Evolutionary conservation across 2,113 vertebrate genomes (phyloP), one percentile per base, ranked within the genome.

Genomic region (Tiliqua scincoides): DNA sequence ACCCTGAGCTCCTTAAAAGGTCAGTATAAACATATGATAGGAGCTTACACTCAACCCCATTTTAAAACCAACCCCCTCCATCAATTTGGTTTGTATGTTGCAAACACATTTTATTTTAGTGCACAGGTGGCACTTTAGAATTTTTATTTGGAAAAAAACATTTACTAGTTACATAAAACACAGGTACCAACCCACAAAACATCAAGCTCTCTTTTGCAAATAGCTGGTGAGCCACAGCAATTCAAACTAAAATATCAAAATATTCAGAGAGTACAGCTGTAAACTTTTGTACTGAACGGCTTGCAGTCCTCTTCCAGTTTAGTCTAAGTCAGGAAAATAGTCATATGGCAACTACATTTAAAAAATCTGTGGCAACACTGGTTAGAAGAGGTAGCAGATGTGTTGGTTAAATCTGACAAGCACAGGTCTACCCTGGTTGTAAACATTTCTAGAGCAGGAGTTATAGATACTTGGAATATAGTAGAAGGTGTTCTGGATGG

Each of bases 301-400:
- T 74, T 74, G 52, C 76, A 43, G 75, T 89, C 76, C 78, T 76
- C 21, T 43, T 72, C 27, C 48, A 62, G 30, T 84, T 71, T 27
- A 54, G 63, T 68, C 74, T 79, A 68, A 82, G 76, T 65, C 20
- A 89, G 37, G 61, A 85, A 74, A 87, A 87, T 62, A 68, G 32
- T 68, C 70, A 30, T 30, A 30, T 48, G 75, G 43, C 37, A 37
- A 76, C 30, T 83, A 85, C 37, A 76, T 91, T 61, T 85, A 63
- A 65, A 88, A 89, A 87, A 91, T 81, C 59, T 91, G 77, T 87
- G 57, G 90, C 87, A 82, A 68, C 84, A 87, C 91, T 79, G 88
- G 87, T 84, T 85, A 86, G 89, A 95, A 85, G 96, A 96, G 96
- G 96, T 97, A 97, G 96, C 89, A 91, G 61, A 87, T 89, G 85